Conservation (phyloP, 2,113 vertebrate species). For the Damaliscus lunatus region DNA sequence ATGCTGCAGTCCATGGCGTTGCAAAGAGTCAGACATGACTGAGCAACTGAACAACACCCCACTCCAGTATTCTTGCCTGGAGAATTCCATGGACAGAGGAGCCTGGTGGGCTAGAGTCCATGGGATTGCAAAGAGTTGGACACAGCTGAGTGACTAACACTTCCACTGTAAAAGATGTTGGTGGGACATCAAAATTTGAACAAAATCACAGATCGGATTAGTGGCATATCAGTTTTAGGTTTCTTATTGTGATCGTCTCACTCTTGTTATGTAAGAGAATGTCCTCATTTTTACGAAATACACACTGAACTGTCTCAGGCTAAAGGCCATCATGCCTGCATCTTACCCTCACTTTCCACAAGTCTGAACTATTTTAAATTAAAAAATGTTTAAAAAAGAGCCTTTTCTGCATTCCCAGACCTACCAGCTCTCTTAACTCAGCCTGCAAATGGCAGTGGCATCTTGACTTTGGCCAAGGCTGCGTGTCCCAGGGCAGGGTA, state of each 20-base stretch:
- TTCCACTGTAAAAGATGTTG: background rate
- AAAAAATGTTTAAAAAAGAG: background rate
- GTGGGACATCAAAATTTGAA: background rate
- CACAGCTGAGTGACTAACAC: background rate
- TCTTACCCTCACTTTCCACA: background rate
- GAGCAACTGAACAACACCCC: background rate
- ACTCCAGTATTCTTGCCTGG: background rate
- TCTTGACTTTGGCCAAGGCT: background rate
- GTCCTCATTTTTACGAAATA: background rate
- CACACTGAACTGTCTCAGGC: background rate
- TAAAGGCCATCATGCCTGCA: background rate
- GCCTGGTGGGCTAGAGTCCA: background rate
- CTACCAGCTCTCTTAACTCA: background rate
- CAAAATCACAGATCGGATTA: background rate
- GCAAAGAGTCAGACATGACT: background rate
- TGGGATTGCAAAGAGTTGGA: background rate
- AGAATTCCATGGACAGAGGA: background rate
- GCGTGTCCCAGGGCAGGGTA: accelerated
- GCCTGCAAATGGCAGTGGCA: background rate
- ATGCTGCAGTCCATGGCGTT: background rate
- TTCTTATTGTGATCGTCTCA: background rate
- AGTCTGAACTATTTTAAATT: conserved; percentile 25
- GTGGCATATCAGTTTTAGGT: background rate
- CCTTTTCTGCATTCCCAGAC: background rate
- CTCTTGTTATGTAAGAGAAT: background rate